Evolutionary conservation across 2,113 vertebrate species (phyloP).

Genomic region (Lontra canadensis): DNA sequence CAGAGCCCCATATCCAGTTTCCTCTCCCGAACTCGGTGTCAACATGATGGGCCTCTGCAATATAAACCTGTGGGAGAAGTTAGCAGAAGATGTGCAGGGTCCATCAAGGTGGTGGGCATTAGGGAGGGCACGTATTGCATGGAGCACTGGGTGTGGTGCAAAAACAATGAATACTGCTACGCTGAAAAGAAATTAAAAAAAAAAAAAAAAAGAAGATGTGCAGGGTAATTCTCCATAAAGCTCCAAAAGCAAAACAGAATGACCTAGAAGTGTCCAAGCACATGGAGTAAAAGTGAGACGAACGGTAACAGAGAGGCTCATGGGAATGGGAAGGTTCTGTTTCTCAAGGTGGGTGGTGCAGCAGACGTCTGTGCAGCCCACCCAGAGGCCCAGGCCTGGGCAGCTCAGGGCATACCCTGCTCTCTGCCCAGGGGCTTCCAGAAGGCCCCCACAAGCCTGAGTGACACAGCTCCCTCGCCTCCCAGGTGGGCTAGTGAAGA

Average conservation of each 20-base stretch:
- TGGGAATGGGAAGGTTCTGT: too few species aligned
- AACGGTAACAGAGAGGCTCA: too few species aligned
- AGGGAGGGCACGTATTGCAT: too few species aligned
- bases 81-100: rapidly evolving
- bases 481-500: background rate
- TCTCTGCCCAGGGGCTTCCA: background rate
- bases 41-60: background rate
- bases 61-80: background rate
- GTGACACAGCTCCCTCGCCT: rapidly evolving
- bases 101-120: too few species aligned
- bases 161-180: too few species aligned
- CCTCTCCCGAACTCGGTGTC: background rate
- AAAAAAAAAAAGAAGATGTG: too few species aligned
- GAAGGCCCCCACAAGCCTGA: background rate
- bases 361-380: background rate
- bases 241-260: background rate
- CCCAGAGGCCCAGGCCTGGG: too few species aligned
- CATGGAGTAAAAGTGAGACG: background rate
- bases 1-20: too few species aligned
- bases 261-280: rapidly evolving
- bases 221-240: rapidly evolving
- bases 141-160: too few species aligned
- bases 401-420: background rate
- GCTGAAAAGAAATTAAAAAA: too few species aligned
- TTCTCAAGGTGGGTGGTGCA: too few species aligned